Evolutionary conservation across 2,888 invertebrate species (phyloP), one percentile per base, ranked within the genome.

Genomic region (Eupithecia pulchellata): DNA sequence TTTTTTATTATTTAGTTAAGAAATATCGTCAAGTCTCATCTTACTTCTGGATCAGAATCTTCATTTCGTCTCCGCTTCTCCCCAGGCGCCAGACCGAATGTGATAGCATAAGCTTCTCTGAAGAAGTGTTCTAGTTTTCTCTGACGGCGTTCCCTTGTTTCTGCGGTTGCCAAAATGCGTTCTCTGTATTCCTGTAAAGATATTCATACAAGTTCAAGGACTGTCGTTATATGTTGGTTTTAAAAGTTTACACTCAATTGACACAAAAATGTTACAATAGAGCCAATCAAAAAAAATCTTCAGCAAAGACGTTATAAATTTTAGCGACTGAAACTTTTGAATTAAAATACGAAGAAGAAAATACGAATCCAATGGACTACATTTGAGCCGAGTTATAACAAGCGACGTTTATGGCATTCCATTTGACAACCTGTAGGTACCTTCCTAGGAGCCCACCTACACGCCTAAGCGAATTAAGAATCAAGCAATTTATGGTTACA

Each of bases 41-140:
- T 78, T 79, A 94, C 97, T 89, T 98, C 98, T 42, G 97, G 97
- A 82, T 97, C 97, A 55, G 96, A 96, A 69, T 96, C 96, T 84
- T 97, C 97, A 1, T 96, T 96, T 71, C 97, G 94, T 73, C 97
- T 94, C 63, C 97, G 91, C 74, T 97, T 96, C 86, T 98, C 98
- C 0, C 98, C 98, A 0, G 98, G 98, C 63, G 97, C 93, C 6
- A 98, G 90, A 0, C 98, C 98, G 86, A 99, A 98, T 0, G 98
- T 98, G 72, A 99, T 94, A 0, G 98, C 98, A 83, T 99, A 99
- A 0, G 99, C 99, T 92, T 99, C 99, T 73, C 99, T 95, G 92
- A 99, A 99, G 95, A 99, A 99, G 93, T 98, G 97, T 86, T 99
- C 99, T 67, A 99, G 89, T 78, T 98, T 97, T 82, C 97, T 97